Conservation (phyloP, 2,888 invertebrate genomes). For the Toxonevra muliebris region DNA sequence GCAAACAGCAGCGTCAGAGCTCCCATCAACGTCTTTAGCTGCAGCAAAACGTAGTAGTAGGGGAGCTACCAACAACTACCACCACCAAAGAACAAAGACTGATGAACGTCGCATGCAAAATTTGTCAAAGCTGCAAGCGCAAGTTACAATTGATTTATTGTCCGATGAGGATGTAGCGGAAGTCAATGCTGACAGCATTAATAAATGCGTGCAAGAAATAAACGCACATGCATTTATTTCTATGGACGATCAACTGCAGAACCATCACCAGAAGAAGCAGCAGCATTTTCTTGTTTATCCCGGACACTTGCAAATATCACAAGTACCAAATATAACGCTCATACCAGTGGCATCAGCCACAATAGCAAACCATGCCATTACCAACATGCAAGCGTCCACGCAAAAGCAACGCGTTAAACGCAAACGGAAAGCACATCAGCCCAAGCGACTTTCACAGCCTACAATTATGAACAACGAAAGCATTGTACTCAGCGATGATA, state of each 20-base stretch:
- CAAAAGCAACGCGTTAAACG: slow-evolving; percentile 34
- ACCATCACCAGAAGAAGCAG: slow-evolving; percentile 12
- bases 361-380: slow-evolving; percentile 36
- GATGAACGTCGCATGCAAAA: slow-evolving; percentile 41
- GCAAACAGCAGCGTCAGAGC: slow-evolving; percentile 33
- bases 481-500: slow-evolving; percentile 57
- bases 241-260: neutral
- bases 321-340: slow-evolving; percentile 47
- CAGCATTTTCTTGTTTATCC: slow-evolving; percentile 20
- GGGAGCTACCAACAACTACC: neutral
- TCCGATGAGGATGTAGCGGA: slow-evolving; percentile 53
- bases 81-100: slow-evolving; percentile 37
- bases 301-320: slow-evolving; percentile 42
- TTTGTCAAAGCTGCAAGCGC: slow-evolving; percentile 46
- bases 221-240: no score
- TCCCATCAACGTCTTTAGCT: neutral
- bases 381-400: slow-evolving; percentile 13
- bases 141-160: slow-evolving; percentile 57
- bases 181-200: neutral
- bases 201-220: neutral
- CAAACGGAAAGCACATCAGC: slow-evolving; percentile 44
- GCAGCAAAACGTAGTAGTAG: no score
- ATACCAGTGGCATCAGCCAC: slow-evolving; percentile 36
- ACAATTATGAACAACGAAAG: slow-evolving; percentile 43
- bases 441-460: slow-evolving; percentile 44